Base-by-base conservation (phyloP, 2,113 vertebrate genomes). In the Camelus bactrianus region DNA sequence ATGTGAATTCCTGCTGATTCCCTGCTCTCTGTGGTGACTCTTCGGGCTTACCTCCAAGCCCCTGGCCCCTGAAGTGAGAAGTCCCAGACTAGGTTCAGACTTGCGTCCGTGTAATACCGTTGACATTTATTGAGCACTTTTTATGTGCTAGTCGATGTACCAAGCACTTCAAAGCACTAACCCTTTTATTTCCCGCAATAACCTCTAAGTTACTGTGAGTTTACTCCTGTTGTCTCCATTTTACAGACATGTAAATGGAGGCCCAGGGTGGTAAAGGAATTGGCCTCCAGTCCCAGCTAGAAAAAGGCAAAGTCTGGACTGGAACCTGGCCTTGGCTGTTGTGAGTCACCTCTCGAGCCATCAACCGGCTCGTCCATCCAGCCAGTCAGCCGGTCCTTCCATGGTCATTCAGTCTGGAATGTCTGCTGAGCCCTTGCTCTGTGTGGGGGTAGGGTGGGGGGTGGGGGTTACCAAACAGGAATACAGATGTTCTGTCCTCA, bases 171-270 rank as follows among this genome's bases (percentile, higher is more conserved):
- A 76, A 93, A 84, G 30, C 10, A 82, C 73, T 46, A 77, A 65
- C 14, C 52, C 65, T 32, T 56, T 89, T 89, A 62, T 79, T 93
- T 93, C 62, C 89, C 87, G 19, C 24, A 38, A 69, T 86, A 72
- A 42, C 67, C 15, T 89, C 35, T 28, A 38, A 77, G 73, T 76
- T 30, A 48, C 60, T 32, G 17, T 88, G 94, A 50, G 28, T 24
- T 67, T 80, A 67, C 20, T n/a, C 56, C 15, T 32, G 4, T 56
- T 72, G 10, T 14, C 35, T 87, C 46, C 35, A 70, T 75, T 92
- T 86, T 48, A 93, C 8, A 87, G 90, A 69, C 87, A 8, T 52
- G 52, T 46, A 79, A 94, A 94, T 67, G 16, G 15, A 96, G 83
- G 32, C 42, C 46, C 79, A 48, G 14, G 83, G 35, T 46, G 26